Evolutionary conservation across 2,888 invertebrate genomes (phyloP).

Genomic region (Neoascia interrupta): DNA sequence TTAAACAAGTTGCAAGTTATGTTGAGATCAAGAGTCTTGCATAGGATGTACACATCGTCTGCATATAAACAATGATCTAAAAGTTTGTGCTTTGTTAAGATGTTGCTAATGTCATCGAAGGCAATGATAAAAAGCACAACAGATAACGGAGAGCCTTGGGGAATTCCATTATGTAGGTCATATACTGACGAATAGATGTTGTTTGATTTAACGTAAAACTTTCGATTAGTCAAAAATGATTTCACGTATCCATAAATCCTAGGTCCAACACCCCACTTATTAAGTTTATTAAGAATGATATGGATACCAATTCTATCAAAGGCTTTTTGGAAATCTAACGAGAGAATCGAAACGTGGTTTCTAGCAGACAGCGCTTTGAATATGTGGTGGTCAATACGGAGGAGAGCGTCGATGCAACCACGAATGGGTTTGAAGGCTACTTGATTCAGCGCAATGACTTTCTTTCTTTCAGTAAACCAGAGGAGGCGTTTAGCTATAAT

Average conservation of each 20-base stretch:
- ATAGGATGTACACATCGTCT: no score
- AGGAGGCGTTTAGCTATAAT: neutral
- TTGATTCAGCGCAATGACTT: constrained; percentile 13
- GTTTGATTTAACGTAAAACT: no score
- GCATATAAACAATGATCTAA: no score
- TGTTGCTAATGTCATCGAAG: no score
- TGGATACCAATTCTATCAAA: constrained; percentile 39
- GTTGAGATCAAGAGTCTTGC: no score
- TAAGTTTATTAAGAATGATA: constrained; percentile 24
- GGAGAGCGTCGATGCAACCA: constrained; percentile 34
- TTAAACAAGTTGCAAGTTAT: no score
- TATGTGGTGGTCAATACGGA: constrained; percentile 40
- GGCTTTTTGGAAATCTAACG: constrained; percentile 36
- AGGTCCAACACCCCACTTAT: constrained; percentile 3
- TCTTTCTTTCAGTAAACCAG: constrained; percentile 19
- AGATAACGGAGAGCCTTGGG: no score
- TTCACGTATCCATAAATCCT: constrained; percentile 13
- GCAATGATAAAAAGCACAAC: no score
- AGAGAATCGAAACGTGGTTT: neutral
- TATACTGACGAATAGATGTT: no score
- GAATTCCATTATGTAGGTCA: no score
- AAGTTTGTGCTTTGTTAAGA: no score
- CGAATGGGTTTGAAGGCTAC: constrained; percentile 44
- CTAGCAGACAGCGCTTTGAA: neutral
- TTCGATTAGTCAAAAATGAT: constrained; percentile 18